Evolutionary conservation across 2,888 invertebrate genomes (phyloP), one percentile per base, ranked within the genome.

Genomic region (Bellardia bayeri): DNA sequence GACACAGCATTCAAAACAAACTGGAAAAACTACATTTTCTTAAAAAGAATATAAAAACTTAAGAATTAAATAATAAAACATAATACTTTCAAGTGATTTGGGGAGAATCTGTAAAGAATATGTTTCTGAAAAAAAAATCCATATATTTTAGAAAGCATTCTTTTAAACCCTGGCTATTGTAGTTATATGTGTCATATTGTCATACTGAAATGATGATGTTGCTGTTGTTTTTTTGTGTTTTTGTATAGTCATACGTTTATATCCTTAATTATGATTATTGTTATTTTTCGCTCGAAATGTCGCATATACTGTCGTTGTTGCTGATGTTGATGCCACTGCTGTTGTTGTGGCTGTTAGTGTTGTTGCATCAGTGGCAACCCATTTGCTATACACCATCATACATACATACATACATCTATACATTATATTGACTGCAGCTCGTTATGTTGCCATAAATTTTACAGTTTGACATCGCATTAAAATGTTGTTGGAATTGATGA

Each of bases 241-340:
- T 78, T 64, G 16, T 63, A 37, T 72, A 66, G 78, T 86, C 81
- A 84, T 88, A 85, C 88, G 86, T 88, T 86, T 91, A 92, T 92
- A 92, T 92, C 91, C 92, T 92, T 92, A 92, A 92, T 92, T 92
- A 92, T 92, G 92, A 92, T 92, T 92, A 92, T 92, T 92, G 92
- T 92, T 92, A 92, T 92, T 92, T 91, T 91, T 90, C 91, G 89
- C 90, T 90, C 88, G 87, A 90, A 91, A 91, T 91, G 91, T 91
- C 91, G 92, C 91, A 91, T 91, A 90, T 90, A 90, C 90, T 92
- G 91, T 78, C 81, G 79, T 75, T 68, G 85, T 69, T 88, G 82
- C 63, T 87, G 78, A 80, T 85, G 80, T 68, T 42, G 61, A 69
- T 85, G 81, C 54, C 74, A 64, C 23, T 82, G 82, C 58, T 81